Percentiles rank a stretch among this genome's conserved stretches.
phyloP scores from a whole-genome alignment of 2,113 vertebrate genomes.

The Pao palembangensis region DNA sequence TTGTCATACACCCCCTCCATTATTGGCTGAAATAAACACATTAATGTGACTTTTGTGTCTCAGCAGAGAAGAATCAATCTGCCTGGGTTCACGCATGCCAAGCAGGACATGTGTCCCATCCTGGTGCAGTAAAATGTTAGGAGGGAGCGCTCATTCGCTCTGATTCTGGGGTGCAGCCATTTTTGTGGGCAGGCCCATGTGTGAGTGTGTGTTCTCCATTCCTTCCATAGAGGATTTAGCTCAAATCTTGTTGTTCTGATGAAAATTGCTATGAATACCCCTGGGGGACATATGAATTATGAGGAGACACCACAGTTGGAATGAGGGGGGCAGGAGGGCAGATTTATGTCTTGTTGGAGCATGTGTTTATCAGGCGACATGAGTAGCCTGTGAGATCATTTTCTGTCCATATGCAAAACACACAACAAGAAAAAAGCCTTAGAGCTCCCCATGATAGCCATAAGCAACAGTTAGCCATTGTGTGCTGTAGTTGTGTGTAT shows the following conservation, averaged over 20 bases:
- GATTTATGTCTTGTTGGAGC: constrained; percentile 56
- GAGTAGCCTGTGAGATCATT: constrained; percentile 45
- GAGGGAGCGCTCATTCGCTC: too few species aligned
- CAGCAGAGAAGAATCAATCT: too few species aligned
- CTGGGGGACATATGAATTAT: neutral
- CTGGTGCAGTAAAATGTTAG: too few species aligned
- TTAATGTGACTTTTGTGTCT: too few species aligned
- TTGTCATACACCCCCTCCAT: too few species aligned
- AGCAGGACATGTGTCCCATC: too few species aligned
- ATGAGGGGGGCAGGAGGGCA: constrained; percentile 57
- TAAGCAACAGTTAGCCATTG: constrained; percentile 38
- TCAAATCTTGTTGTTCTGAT: constrained; percentile 62
- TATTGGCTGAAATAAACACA: too few species aligned
- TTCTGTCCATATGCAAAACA: constrained; percentile 46
- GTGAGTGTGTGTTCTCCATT: constrained; percentile 41
- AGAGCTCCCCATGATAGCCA: constrained; percentile 44
- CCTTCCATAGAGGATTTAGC: constrained; percentile 57
- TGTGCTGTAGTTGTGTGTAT: constrained; percentile 31
- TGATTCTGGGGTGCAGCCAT: neutral
- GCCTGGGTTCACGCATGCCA: too few species aligned
- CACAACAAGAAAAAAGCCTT: constrained; percentile 3
- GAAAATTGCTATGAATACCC: constrained; percentile 56
- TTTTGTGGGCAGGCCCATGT: constrained; percentile 26
- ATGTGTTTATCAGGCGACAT: constrained; percentile 44
- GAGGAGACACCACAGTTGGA: constrained; percentile 10